A percentile compares a stretch with the other conserved stretches of the same genome.
Conservation (phyloP, 2,113 vertebrate genomes). For the Daubentonia madagascariensis region DNA sequence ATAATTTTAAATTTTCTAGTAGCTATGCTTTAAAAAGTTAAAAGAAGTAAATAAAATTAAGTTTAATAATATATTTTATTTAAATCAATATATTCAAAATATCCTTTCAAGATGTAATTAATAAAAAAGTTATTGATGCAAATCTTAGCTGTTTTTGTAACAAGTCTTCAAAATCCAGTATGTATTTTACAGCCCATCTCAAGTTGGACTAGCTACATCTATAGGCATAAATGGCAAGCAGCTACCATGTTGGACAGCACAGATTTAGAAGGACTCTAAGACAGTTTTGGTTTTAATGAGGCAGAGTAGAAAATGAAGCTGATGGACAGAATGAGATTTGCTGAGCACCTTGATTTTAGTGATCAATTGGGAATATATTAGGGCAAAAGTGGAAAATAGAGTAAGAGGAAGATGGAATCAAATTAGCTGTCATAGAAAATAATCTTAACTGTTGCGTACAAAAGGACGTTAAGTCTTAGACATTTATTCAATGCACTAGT, state of each 20-base stretch:
- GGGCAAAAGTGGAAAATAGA: neutral
- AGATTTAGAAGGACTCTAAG: neutral
- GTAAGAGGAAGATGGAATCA: neutral
- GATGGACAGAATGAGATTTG: neutral
- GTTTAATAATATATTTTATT: constrained; percentile 23
- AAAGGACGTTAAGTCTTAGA: neutral
- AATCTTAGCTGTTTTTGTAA: neutral
- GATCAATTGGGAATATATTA: neutral
- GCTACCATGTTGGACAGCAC: neutral
- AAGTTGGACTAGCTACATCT: neutral
- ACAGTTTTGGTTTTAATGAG: neutral
- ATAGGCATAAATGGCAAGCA: neutral
- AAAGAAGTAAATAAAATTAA: neutral
- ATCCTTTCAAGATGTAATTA: neutral
- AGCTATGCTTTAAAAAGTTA: neutral
- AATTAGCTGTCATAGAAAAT: neutral
- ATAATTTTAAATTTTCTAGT: neutral
- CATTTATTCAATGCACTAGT: neutral
- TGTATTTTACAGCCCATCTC: neutral
- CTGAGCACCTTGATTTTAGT: constrained; percentile 4
- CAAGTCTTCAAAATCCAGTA: neutral
- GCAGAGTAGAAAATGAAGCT: neutral
- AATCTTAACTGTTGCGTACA: neutral
- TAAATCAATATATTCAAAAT: neutral
- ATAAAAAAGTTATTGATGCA: neutral